Base-by-base conservation (phyloP, 2,888 invertebrate genomes). In the Syrista parreyssii region DNA sequence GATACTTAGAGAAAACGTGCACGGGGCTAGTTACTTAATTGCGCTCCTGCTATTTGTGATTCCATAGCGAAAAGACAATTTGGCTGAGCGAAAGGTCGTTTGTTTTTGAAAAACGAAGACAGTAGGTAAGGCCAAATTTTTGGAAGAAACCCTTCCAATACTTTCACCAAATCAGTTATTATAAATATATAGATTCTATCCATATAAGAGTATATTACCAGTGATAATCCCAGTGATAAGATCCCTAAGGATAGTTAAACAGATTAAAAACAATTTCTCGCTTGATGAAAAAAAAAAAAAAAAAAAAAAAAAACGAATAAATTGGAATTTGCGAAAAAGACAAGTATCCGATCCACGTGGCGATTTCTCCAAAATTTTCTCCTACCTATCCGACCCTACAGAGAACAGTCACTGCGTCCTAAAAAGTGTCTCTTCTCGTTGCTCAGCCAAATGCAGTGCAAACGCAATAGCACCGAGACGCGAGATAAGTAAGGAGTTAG, bases 311-410 rank as follows among this genome's bases (percentile, higher is more conserved):
- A 75, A 72, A 77, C 33, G n/a, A 79, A 78, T 79, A 68, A 76
- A 81, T 74, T 75, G 40, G 78, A 79, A 79, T 55, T 71, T 55
- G 68, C 69, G 73, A 79, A 36, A 75, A 75, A 74, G 55, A 36
- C 68, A 68, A 55, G 55, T 55, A 55, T 55, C 55, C 55, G 55
- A 23, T 23, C 55, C 55, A 55, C 55, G 55, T 23, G 23, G 23
- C 55, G 55, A 55, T 55, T 23, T 55, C 23, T 55, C 55, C 55
- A 55, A 55, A 55, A 55, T 55, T 55, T 55, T 55, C 55, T 55
- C 55, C 55, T 55, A 23, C 55, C 55, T 55, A 23, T 55, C 23
- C 23, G 55, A 23, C 55, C 55, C 23, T 55, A 23, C 0, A 55
- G 55, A 23, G 55, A 55, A 55, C 23, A 55, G 55, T 55, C 55